Base-by-base conservation (phyloP, 1,140 invertebrate species). In the Zaprionus kolodkinae region DNA sequence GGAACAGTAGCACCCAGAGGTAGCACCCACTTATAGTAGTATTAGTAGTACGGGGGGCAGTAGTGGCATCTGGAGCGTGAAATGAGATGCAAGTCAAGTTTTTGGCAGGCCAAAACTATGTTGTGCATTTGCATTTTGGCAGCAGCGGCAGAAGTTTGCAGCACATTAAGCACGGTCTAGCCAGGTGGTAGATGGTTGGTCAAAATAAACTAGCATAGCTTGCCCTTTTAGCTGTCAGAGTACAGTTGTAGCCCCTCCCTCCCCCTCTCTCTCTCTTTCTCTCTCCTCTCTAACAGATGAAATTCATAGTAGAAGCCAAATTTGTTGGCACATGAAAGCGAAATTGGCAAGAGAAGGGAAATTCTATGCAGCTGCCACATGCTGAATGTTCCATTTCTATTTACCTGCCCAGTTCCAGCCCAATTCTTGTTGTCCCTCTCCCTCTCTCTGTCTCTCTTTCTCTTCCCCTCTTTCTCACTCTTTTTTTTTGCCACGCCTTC, bases 101-200 rank as follows among this genome's bases (percentile, higher is more conserved):
- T 10, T 21, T 48, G 45, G 55, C n/a, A 45, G 3, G 3, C 9
- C 11, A 27, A 45, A 68, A 82, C 80, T 21, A 21, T 21, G 21
- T 2, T 21, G 21, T 82, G n/a, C n/a, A 79, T 79, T 82, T 74
- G 52, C 55, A 71, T 79, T 82, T 75, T 56, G 70, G 65, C 65
- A 64, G 62, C 52, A 45, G 69, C 36, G 12, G 17, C 55, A 59
- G 43, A 21, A 21, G 60, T 78, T 81, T 78, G 75, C 79, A 69
- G 69, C 55, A 81, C 79, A 81, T 81, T 81, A 72, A 76, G 60
- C 75, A 66, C 12, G 13, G 68, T 65, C 70, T 52, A 30, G 59
- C 60, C 60, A 21, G 21, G 21, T 21, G 21, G 21, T 21, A 21
- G 12, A 71, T 21, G 21, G 45, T 40, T 6, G n/a, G 25, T 52